A percentile compares a stretch with the other conserved stretches of the same genome.
Evolutionary conservation across 2,113 vertebrate genomes (phyloP).

Genomic region (Phalacrocorax carbo): DNA sequence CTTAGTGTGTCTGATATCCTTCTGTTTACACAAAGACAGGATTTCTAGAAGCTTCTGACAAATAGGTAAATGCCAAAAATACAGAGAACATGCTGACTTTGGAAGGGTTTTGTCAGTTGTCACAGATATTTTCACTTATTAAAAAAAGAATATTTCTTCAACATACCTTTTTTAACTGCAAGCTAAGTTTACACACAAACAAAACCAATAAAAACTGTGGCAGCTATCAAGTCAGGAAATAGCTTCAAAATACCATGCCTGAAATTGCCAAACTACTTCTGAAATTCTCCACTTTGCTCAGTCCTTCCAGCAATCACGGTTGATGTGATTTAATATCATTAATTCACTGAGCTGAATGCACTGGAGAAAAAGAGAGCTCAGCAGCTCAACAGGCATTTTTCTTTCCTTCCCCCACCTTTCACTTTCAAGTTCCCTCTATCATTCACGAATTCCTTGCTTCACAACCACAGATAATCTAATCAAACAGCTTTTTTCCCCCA

Average conservation of each 20-base stretch:
- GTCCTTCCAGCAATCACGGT: not conserved
- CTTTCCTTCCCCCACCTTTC: not conserved
- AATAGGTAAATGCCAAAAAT: not conserved
- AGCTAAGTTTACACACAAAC: not conserved
- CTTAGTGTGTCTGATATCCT: not conserved
- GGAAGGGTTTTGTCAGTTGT: not conserved
- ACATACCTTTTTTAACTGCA: not conserved
- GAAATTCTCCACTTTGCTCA: not conserved
- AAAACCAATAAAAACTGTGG: not conserved
- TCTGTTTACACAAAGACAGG: not conserved
- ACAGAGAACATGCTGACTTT: not conserved
- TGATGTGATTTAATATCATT: conserved; percentile 38
- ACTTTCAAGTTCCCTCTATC: not conserved
- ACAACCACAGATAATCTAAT: not conserved
- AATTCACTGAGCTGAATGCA: conserved; percentile 26
- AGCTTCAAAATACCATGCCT: not conserved
- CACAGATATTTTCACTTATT: not conserved
- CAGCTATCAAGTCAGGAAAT: not conserved
- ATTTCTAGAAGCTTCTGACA: not conserved
- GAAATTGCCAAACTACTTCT: not conserved
- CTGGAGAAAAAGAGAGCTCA: conserved; percentile 11
- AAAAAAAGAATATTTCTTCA: not conserved
- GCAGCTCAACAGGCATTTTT: conserved; percentile 32
- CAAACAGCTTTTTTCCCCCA: not conserved
- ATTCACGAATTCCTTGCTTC: not conserved